Evolutionary conservation across 2,113 vertebrate species (phyloP).

Genomic region (Oryzias celebensis): DNA sequence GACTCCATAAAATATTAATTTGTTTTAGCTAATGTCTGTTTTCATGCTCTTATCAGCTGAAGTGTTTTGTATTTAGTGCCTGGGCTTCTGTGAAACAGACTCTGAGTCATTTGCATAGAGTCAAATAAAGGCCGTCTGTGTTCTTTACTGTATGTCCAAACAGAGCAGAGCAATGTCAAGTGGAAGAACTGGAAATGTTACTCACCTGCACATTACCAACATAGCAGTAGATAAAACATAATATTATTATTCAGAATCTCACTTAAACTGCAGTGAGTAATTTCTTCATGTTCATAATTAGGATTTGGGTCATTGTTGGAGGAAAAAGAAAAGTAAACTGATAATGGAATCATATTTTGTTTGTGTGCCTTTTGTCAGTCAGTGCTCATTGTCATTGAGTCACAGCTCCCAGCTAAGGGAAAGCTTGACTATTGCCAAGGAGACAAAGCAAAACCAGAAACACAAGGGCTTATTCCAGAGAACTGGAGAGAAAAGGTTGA

Average conservation of each 20-base stretch:
- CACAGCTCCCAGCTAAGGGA: neutral
- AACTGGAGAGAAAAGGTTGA: neutral
- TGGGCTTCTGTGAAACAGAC: neutral
- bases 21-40: too few species aligned
- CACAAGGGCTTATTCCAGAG: neutral
- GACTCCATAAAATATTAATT: too few species aligned
- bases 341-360: neutral
- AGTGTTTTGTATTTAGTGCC: neutral
- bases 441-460: neutral
- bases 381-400: neutral
- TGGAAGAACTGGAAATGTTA: conserved; percentile 24
- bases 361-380: neutral
- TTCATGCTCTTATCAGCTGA: neutral
- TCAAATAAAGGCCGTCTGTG: conserved; percentile 6
- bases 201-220: conserved; percentile 3
- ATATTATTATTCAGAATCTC: neutral
- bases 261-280: neutral
- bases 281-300: neutral
- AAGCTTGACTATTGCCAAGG: neutral
- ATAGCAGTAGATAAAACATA: neutral
- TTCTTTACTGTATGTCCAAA: conserved; percentile 14
- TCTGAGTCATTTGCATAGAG: conserved; percentile 24
- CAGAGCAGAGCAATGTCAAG: conserved; percentile 7
- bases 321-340: neutral
- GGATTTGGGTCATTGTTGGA: neutral